These are phyloP conservation scores for Oryzias melastigma DNA, from an alignment of 2,113 vertebrate genomes.

Conservation along the genomic window DNA sequence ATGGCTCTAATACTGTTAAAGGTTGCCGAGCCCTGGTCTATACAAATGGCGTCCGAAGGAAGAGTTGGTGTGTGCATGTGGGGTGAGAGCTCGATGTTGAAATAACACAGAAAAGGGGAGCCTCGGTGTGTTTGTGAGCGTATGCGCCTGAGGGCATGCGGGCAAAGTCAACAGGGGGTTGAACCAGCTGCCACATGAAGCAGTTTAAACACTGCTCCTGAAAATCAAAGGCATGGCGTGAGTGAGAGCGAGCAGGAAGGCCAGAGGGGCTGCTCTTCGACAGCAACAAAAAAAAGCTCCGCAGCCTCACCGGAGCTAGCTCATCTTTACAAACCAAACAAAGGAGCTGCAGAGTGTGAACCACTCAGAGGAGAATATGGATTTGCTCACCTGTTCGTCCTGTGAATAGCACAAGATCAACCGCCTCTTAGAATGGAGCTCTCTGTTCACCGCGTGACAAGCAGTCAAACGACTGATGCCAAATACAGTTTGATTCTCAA, in stretches of 20 bases:
- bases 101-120: constrained; percentile 67
- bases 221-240: constrained; percentile 46
- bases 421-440: constrained; percentile 24
- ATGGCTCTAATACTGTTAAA: too few relatives aligned
- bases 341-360: constrained; percentile 20
- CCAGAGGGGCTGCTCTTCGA: constrained; percentile 11
- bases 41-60: constrained; percentile 36
- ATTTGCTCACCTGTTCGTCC: constrained; percentile 57
- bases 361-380: constrained; percentile 17
- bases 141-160: constrained; percentile 39
- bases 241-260: constrained; percentile 10
- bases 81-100: constrained; percentile 62
- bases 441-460: neutral
- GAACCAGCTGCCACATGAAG: constrained; percentile 72
- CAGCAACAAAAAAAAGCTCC: constrained; percentile 21
- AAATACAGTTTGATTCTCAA: too few relatives aligned
- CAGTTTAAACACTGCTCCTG: constrained; percentile 58
- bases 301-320: constrained; percentile 14
- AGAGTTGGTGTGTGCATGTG: constrained; percentile 25
- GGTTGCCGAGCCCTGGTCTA: constrained; percentile 2
- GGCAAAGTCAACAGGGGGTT: constrained; percentile 42
- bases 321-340: constrained; percentile 53
- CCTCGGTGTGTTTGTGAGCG: constrained; percentile 25
- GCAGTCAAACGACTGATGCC: too few relatives aligned
- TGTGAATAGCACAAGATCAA: constrained; percentile 41